Evolutionary conservation across 2,888 invertebrate species (phyloP).

Genomic region (Tetragonisca angustula): DNA sequence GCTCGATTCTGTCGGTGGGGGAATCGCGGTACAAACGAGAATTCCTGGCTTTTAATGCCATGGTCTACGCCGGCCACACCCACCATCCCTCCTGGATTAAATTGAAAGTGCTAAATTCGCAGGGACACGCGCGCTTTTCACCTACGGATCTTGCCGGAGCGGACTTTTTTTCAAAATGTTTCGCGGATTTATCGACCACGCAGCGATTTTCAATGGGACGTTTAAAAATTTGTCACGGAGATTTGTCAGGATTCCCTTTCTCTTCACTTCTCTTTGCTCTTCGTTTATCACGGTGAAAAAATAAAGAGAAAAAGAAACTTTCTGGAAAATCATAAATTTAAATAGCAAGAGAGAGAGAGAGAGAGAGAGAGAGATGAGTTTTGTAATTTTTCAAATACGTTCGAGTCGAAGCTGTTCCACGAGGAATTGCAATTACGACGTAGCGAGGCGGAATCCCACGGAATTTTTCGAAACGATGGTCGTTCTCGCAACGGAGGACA

Average conservation of each 20-base stretch:
- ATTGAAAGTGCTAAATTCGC: constrained; percentile 23
- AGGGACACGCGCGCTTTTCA: background rate
- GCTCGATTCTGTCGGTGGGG: constrained; percentile 44
- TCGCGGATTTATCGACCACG: background rate
- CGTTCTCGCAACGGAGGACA: background rate
- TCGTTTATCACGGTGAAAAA: background rate
- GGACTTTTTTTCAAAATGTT: background rate
- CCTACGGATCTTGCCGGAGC: background rate
- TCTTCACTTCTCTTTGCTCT: too few species aligned
- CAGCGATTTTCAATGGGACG: background rate
- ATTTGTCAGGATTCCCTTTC: too few species aligned
- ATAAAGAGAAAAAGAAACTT: too few species aligned
- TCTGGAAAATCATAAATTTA: background rate
- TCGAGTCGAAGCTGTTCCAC: background rate
- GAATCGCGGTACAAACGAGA: constrained; percentile 54
- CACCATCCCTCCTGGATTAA: constrained; percentile 13
- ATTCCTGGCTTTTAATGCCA: constrained; percentile 46
- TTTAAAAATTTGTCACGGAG: background rate
- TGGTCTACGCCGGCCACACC: constrained; percentile 19
- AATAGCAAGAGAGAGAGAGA: background rate
- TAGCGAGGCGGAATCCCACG: background rate
- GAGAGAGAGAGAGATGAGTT: too few species aligned
- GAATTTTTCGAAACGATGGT: constrained; percentile 18
- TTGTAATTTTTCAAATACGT: background rate
- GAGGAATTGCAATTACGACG: constrained; percentile 32